These are phyloP conservation scores for Diabrotica virgifera DNA, from an alignment of 1,140 invertebrate species.

Conservation along the genomic window DNA sequence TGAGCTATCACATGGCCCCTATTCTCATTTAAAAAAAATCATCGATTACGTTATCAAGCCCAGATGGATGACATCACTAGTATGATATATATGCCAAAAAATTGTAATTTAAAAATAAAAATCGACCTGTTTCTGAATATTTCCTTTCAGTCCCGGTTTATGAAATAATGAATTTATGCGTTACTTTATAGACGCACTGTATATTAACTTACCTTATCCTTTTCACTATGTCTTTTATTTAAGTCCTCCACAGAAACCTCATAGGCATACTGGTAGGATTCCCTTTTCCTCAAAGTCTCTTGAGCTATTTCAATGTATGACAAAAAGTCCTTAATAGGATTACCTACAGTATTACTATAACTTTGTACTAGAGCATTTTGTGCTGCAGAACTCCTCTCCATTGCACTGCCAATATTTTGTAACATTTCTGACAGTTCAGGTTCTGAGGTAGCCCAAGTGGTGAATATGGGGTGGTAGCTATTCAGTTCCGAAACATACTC, in stretches of 20 bases:
- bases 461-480: conserved; percentile 57
- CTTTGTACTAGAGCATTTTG: conserved; percentile 54
- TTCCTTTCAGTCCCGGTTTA: too few relatives aligned
- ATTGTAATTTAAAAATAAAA: too few relatives aligned
- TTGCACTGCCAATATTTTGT: conserved; percentile 50
- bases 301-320: conserved; percentile 67
- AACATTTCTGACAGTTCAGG: conserved; percentile 54
- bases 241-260: conserved; percentile 66
- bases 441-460: conserved; percentile 54
- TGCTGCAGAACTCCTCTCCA: conserved; percentile 52
- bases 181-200: too few relatives aligned
- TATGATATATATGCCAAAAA: too few relatives aligned
- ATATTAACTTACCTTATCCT: conserved; percentile 56
- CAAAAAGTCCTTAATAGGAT: conserved; percentile 67
- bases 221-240: conserved; percentile 60
- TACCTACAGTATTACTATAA: conserved; percentile 44
- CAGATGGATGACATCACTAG: too few relatives aligned
- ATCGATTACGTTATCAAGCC: too few relatives aligned
- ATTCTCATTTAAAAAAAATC: too few relatives aligned
- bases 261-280: conserved; percentile 68
- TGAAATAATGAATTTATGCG: too few relatives aligned
- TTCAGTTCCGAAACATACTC: conserved; percentile 58
- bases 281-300: conserved; percentile 64
- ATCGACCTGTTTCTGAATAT: too few relatives aligned
- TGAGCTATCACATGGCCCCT: too few relatives aligned